Percentiles rank a stretch among this genome's conserved stretches.
Evolutionary conservation across 2,888 invertebrate species (phyloP).

Genomic region (Coelopa pilipes): DNA sequence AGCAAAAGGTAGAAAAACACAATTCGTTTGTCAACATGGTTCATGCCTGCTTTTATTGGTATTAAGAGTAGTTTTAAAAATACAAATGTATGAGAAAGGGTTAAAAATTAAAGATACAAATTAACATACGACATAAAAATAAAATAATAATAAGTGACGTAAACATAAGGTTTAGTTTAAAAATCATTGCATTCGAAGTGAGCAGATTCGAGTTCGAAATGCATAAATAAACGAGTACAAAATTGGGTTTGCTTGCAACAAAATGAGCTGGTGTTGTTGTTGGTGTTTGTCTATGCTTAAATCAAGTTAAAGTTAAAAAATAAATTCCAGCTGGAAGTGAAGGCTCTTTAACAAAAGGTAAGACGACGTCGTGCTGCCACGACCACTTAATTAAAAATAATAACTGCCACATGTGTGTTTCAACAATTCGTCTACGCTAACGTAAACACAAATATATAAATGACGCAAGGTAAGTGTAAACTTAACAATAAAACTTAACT

Average conservation of each 20-base stretch:
- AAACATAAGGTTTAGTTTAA: not conserved
- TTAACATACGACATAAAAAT: not conserved
- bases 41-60: slow-evolving; percentile 30
- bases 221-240: no score
- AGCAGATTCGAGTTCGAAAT: no score
- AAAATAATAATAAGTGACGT: slow-evolving; percentile 6
- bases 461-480: slow-evolving; percentile 41
- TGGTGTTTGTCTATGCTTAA: slow-evolving; percentile 14
- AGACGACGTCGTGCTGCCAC: not conserved
- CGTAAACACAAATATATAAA: no score
- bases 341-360: slow-evolving; percentile 14
- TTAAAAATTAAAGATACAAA: not conserved
- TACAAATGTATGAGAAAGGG: slow-evolving; percentile 2
- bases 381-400: slow-evolving; percentile 2
- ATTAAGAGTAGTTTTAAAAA: slow-evolving; percentile 13
- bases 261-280: no score
- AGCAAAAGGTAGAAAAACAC: no score
- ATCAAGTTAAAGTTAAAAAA: slow-evolving; percentile 4
- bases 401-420: slow-evolving; percentile 22
- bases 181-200: not conserved
- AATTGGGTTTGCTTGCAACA: no score
- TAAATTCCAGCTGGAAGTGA: not conserved
- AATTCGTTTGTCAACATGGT: no score
- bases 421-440: not conserved
- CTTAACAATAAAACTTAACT: slow-evolving; percentile 42